A percentile compares a stretch with the other conserved stretches of the same genome.
phyloP scores from a whole-genome alignment of 1,140 invertebrate genomes.

The Bombus sibiricus region DNA sequence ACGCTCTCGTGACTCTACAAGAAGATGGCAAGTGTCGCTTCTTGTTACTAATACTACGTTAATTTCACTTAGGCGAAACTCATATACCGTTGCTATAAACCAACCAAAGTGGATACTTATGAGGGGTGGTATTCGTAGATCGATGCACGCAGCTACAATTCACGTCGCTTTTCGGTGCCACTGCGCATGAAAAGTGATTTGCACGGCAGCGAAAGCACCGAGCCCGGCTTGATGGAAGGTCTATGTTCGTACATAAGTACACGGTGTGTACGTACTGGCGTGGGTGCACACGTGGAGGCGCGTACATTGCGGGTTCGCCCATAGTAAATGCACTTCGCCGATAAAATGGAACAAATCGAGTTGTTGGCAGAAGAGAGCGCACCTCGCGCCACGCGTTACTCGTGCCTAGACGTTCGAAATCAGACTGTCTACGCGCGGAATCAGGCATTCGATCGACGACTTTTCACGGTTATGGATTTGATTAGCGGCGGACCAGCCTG shows the following conservation, averaged over 20 bases:
- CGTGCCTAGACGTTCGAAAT: slow-evolving; percentile 52
- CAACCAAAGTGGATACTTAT: too few species aligned
- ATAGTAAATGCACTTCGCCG: slow-evolving; percentile 51
- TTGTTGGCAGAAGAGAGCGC: not conserved
- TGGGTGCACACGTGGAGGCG: not conserved
- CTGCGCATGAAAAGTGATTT: slow-evolving; percentile 67
- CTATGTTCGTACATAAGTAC: slow-evolving; percentile 63
- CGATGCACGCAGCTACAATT: slow-evolving; percentile 20
- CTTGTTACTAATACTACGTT: too few species aligned
- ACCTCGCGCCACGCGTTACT: not conserved
- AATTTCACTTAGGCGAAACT: too few species aligned
- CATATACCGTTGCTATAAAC: too few species aligned
- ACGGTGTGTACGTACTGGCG: too few species aligned
- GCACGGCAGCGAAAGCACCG: slow-evolving; percentile 47
- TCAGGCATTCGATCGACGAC: slow-evolving; percentile 43
- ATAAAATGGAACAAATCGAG: slow-evolving; percentile 60
- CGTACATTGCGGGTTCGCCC: not conserved
- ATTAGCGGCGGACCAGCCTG: slow-evolving; percentile 42
- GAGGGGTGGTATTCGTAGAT: not conserved
- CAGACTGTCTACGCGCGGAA: slow-evolving; percentile 43
- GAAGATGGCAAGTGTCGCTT: too few species aligned
- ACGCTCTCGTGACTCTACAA: too few species aligned
- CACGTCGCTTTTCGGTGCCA: slow-evolving; percentile 48
- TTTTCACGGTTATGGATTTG: slow-evolving; percentile 65
- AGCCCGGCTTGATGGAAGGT: slow-evolving; percentile 54